These are phyloP conservation scores for Mayetiola destructor DNA, from an alignment of 2,888 invertebrate species.

Conservation along the genomic window DNA sequence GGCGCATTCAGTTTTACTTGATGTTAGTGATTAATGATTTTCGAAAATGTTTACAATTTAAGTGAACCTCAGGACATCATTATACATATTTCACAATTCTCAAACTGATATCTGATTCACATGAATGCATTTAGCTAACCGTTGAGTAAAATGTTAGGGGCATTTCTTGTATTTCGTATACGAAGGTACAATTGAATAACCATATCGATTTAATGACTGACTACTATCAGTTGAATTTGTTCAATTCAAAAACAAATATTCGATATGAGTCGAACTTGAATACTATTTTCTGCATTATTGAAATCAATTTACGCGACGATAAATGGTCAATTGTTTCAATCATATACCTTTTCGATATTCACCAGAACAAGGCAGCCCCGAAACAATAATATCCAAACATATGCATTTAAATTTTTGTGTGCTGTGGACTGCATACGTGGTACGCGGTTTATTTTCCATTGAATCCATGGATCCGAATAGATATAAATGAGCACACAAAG, in stretches of 20 bases:
- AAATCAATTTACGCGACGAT: constrained; percentile 8
- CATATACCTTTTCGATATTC: no score
- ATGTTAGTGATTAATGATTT: no score
- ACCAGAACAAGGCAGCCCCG: no score
- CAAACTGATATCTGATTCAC: constrained; percentile 3
- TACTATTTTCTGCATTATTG: constrained; percentile 2
- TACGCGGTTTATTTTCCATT: no score
- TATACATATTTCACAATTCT: not conserved
- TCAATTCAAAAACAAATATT: not conserved
- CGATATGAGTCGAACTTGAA: not conserved
- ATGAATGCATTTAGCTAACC: constrained; percentile 9
- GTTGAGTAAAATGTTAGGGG: not conserved
- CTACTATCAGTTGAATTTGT: no score
- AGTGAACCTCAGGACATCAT: constrained; percentile 10
- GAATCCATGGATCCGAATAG: no score
- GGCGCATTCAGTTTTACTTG: no score
- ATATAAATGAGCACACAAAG: no score
- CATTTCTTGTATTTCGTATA: not conserved
- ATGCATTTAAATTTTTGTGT: no score
- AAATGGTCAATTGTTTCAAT: constrained; percentile 3
- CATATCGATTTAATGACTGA: not conserved
- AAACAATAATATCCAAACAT: not conserved
- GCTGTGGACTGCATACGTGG: no score
- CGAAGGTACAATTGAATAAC: not conserved
- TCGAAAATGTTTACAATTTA: constrained; percentile 9